A percentile compares a stretch with the other conserved stretches of the same genome.
These are phyloP conservation scores for Lepidostoma basale DNA, from an alignment of 1,140 invertebrate genomes.

Conservation along the genomic window DNA sequence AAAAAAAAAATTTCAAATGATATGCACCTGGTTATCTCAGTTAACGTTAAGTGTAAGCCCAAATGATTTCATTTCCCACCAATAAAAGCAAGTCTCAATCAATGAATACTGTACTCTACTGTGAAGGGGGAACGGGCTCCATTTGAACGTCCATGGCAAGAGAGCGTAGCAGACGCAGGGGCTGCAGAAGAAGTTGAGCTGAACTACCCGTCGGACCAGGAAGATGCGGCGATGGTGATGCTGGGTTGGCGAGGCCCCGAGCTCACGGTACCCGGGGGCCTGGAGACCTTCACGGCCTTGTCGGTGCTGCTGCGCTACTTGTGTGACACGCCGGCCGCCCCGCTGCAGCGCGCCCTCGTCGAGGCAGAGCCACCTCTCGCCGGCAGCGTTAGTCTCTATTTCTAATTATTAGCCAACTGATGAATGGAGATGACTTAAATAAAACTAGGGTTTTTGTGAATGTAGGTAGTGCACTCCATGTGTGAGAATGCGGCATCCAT, in stretches of 20 bases:
- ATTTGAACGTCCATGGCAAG: conserved; percentile 79
- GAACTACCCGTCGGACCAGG: conserved; percentile 83
- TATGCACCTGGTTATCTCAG: too few relatives aligned
- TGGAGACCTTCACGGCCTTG: conserved; percentile 67
- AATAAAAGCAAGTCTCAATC: too few relatives aligned
- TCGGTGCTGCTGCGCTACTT: conserved; percentile 83
- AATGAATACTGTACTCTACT: too few relatives aligned
- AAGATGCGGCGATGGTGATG: conserved; percentile 82
- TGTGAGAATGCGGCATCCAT: conserved; percentile 75
- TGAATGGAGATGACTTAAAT: neutral
- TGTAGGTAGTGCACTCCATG: conserved; percentile 70
- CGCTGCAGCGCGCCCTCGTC: conserved; percentile 83
- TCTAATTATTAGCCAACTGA: neutral
- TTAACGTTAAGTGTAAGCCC: too few relatives aligned
- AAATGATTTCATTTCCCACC: too few relatives aligned
- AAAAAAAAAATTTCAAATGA: too few relatives aligned
- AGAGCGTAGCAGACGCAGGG: conserved; percentile 67
- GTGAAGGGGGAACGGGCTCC: conserved; percentile 38
- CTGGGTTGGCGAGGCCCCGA: conserved; percentile 85
- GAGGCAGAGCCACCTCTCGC: conserved; percentile 83
- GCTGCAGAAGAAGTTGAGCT: conserved; percentile 60
- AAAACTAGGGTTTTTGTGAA: neutral
- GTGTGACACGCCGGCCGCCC: conserved; percentile 82
- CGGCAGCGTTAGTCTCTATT: conserved; percentile 66
- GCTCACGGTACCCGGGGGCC: conserved; percentile 56